A percentile compares a stretch with the other conserved stretches of the same genome.
Conservation (phyloP, 2,888 invertebrate species). For the Morpho helenor region DNA sequence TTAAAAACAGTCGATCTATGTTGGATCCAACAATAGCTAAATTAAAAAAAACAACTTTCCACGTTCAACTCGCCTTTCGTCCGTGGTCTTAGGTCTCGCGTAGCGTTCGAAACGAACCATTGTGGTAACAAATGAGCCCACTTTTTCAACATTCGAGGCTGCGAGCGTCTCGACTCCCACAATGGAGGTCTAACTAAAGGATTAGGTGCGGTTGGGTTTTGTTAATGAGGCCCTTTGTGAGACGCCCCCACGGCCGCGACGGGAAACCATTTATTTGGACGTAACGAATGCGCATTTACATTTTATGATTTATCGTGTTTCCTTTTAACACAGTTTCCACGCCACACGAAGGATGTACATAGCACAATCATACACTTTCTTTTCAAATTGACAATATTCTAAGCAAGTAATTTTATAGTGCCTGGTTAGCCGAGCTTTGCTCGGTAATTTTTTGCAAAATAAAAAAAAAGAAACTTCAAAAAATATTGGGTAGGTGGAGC, state of each 20-base stretch:
- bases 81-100: constrained; percentile 9
- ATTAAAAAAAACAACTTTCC: not conserved
- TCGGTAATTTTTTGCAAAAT: no score
- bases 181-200: constrained; percentile 74
- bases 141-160: constrained; percentile 30
- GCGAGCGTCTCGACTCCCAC: constrained; percentile 35
- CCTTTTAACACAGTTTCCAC: no score
- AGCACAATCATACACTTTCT: no score
- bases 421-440: no score
- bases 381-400: no score
- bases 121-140: constrained; percentile 41
- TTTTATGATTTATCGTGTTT: constrained; percentile 32
- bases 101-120: constrained; percentile 35
- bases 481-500: no score
- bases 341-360: no score
- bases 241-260: constrained; percentile 48
- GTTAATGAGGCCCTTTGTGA: constrained; percentile 69
- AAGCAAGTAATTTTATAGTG: no score
- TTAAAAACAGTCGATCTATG: no score
- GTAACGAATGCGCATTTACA: constrained; percentile 61
- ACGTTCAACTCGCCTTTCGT: not conserved
- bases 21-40: not conserved
- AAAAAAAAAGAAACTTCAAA: no score
- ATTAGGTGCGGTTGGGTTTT: constrained; percentile 66
- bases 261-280: constrained; percentile 67